A percentile compares a stretch with the other conserved stretches of the same genome.
phyloP scores from a whole-genome alignment of 2,888 invertebrate genomes.

The Eristalis tenax region DNA sequence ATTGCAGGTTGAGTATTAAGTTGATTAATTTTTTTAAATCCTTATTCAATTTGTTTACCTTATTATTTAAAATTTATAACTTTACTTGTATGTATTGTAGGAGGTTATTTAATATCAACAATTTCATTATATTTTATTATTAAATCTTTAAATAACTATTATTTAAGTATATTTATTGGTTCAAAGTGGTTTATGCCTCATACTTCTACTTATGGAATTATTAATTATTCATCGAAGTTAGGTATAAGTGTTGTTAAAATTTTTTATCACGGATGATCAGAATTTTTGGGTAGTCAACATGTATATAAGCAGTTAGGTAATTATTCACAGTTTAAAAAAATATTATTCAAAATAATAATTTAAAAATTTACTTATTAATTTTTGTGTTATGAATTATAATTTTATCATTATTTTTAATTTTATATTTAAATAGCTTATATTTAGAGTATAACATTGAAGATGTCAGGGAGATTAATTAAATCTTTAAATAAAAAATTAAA shows the following conservation, averaged over 20 bases:
- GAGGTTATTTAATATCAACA: conserved; percentile 81
- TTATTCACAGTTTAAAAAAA: conserved; percentile 80
- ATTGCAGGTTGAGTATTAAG: conserved; percentile 83
- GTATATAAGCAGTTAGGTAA: conserved; percentile 80
- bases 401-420: conserved; percentile 73
- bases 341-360: conserved; percentile 82
- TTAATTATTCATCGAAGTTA: conserved; percentile 81
- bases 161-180: conserved; percentile 79
- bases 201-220: conserved; percentile 82
- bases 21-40: conserved; percentile 83
- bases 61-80: conserved; percentile 83
- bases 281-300: conserved; percentile 82
- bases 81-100: conserved; percentile 82
- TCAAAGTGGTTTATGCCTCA: conserved; percentile 83
- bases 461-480: too few relatives aligned
- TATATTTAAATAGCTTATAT: too few relatives aligned
- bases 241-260: conserved; percentile 81
- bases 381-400: conserved; percentile 81
- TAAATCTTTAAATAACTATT: conserved; percentile 80
- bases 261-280: conserved; percentile 83
- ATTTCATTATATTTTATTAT: conserved; percentile 81
- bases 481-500: too few relatives aligned
- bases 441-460: too few relatives aligned
- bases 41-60: conserved; percentile 83
- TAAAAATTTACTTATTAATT: conserved; percentile 82